Base-by-base conservation (phyloP, 2,888 invertebrate genomes). In the Euphydryas editha region DNA sequence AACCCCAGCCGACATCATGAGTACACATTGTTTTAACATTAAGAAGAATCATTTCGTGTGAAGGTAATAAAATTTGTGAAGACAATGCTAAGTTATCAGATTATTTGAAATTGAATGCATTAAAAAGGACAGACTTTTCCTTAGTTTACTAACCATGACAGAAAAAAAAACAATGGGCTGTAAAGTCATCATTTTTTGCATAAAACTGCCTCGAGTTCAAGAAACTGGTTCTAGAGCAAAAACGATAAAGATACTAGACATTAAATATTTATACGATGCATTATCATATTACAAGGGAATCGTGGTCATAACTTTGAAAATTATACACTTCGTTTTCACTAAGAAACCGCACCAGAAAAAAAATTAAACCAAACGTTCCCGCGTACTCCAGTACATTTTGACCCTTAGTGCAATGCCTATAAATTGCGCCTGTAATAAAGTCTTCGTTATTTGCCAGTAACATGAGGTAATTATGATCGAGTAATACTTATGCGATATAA, bases 211-310 rank as follows among this genome's bases (percentile, higher is more conserved):
- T 82, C 81, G 81, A 69, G 68, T 64, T 66, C 81, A 78, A 78
- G 77, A 80, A 88, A 90, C 90, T 80, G 85, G 90, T 90, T 90
- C 79, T 79, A 74, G 78, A 75, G 83, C 86, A 88, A 91, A 92
- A 90, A 91, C 84, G 84, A 88, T 85, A 84, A 87, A 85, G 84
- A 81, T 81, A 81, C 79, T 83, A 87, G 84, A 84, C 86, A 90
- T 90, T 85, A 88, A 91, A 90, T 88, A 91, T 90, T 89, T 90
- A 90, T 91, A 88, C 83, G 80, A 83, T 80, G 80, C 87, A 92
- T 92, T 92, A 92, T 91, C 91, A 92, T 92, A 92, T 90, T 91
- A 92, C 92, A 90, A 78, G 89, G 83, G 90, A 88, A 85, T 86
- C 87, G 88, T 90, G 90, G 88, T 86, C 85, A 87, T 87, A 84